These are phyloP conservation scores for Tragopan temminckii DNA, from an alignment of 2,797 vertebrate genomes.

Conservation along the genomic window DNA sequence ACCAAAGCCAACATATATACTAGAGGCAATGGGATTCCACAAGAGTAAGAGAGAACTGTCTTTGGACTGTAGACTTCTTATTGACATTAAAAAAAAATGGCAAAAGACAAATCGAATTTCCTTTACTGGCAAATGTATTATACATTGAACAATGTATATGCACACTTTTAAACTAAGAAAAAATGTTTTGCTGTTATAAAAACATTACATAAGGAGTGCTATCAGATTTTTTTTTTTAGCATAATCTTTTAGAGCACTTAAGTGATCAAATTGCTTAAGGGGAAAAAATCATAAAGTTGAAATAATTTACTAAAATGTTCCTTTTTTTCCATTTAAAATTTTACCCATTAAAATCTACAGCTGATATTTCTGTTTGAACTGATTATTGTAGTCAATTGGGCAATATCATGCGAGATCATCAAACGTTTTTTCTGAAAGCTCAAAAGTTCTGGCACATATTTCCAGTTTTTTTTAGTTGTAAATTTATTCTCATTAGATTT, in stretches of 20 bases:
- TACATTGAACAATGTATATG: constrained; percentile 1
- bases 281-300: neutral
- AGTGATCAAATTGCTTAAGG: neutral
- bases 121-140: neutral
- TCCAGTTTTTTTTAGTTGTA: neutral
- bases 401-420: neutral
- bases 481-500: neutral
- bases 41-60: neutral
- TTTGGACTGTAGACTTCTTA: neutral
- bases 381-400: neutral
- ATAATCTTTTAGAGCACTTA: neutral
- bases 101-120: neutral
- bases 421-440: neutral
- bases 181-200: neutral
- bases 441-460: neutral
- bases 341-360: neutral
- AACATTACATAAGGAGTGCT: neutral
- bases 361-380: neutral
- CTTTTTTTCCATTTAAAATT: neutral
- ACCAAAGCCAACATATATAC: neutral
- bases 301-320: neutral
- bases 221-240: neutral
- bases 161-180: neutral
- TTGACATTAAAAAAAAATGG: neutral
- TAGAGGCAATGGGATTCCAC: neutral